A percentile compares a stretch with the other conserved stretches of the same genome.
phyloP scores from a whole-genome alignment of 2,797 vertebrate genomes.

The Remorina albescens region DNA sequence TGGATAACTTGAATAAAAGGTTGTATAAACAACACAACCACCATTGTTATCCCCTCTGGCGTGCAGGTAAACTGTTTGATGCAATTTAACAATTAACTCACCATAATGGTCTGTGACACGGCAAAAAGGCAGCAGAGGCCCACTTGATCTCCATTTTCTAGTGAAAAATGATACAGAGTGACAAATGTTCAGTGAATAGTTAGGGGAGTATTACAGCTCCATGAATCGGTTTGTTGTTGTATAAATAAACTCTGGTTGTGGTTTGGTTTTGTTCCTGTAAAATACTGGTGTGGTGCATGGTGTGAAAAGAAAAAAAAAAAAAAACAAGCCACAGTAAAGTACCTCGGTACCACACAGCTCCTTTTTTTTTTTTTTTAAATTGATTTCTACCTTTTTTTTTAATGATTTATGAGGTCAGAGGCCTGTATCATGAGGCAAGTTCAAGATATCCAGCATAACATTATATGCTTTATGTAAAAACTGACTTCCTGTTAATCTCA shows the following conservation, averaged over 20 bases:
- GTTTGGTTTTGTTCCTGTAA: background rate
- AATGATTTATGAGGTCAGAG: no score
- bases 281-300: background rate
- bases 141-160: background rate
- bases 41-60: background rate
- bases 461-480: no score
- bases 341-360: no score
- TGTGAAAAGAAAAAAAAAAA: background rate
- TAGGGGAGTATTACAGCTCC: background rate
- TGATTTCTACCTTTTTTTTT: no score
- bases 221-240: no score
- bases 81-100: constrained; percentile 3
- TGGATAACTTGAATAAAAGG: background rate
- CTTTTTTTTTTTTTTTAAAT: no score
- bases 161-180: background rate
- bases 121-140: background rate
- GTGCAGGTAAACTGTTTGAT: background rate
- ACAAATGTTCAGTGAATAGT: background rate
- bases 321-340: background rate
- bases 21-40: background rate
- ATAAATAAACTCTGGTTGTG: background rate
- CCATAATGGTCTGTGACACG: background rate
- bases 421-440: no score
- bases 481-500: no score
- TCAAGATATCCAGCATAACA: no score